Base-by-base conservation (phyloP, 2,113 vertebrate genomes). In the Lepus europaeus region DNA sequence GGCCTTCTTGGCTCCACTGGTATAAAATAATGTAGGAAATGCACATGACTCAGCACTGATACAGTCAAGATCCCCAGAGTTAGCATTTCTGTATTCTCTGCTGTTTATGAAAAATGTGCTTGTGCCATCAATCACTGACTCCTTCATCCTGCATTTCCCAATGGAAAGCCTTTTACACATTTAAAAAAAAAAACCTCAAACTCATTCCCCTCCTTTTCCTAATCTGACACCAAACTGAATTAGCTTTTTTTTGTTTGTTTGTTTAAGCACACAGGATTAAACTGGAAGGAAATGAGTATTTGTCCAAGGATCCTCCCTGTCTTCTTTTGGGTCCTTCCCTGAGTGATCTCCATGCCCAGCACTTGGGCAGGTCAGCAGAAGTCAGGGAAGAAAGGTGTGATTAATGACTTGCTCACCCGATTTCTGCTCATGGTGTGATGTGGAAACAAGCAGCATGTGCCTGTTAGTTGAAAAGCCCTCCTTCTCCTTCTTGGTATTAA, bases 31-130 rank as follows among this genome's bases (percentile, higher is more conserved):
- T 95, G 93, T 74, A 87, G 95, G 82, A 95, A 97, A 95, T 80
- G 89, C 73, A 94, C 85, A 94, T 97, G 97, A 97, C 96, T 97
- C 97, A 97, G 95, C 96, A 93, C 14, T 14, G 91, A 87, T 49
- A 91, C 53, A 90, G 96, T 95, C 85, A 82, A 76, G 77, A 95
- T 90, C 74, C 89, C 89, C 74, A 74, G 96, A 89, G 70, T 95
- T 79, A 92, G 92, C 94, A 92, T 95, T 96, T 96, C 64, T 90
- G 6, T 92, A 89, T 51, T 89, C 51, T 94, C 69, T 87, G 81
- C 90, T 96, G 81, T 92, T 96, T 96, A 85, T 0, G 0, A 83
- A 95, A 96, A 96, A 88, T 95, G 90, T 81, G 90, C 76, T 85
- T 93, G 94, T 87, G 86, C 66, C 70, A 87, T 83, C 92, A 88